Evolutionary conservation across 2,113 vertebrate species (phyloP), one percentile per base, ranked within the genome.

Genomic region (Corvus hawaiiensis): DNA sequence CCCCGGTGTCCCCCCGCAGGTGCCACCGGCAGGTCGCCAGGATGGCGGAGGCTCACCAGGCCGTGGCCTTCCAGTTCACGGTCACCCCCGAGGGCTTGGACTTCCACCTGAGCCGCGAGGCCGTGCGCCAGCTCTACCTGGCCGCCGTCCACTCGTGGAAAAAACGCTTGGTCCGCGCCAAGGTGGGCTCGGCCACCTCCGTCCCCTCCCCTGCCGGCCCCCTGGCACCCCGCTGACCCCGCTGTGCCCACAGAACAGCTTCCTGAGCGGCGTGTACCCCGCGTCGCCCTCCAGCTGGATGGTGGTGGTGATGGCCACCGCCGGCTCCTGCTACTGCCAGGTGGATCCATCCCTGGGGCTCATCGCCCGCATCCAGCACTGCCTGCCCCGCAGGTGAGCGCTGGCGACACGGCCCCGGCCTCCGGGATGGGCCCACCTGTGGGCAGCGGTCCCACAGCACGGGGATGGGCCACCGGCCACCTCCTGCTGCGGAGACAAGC

Each of bases 41-140:
- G 35, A 99, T 99, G 99, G 99, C 99, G 43, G 99, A 99, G 76
- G 99, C 99, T 2, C 99, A 99, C 97, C 99, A 99, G 97, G 99
- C 99, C 0, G 99, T 99, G 84, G 99, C 98, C 89, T 99, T 99
- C 97, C 98, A 99, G 98, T 99, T 99, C 98, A 99, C 99, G 0
- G 99, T 99, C 93, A 99, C 98, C 63, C 99, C 99, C 0, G 99
- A 99, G 9, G 99, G 99, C 20, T 97, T 99, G 26, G 99, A 98
- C 94, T 95, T 99, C 76, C 99, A 97, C 37, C 98, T 99, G 51
- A 99, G 99, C 92, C 97, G 98, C 35, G 99, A 99, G 94, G 99
- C 98, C 49, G 93, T 99, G 75, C 98, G 97, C 83, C 99, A 99
- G 89, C 97, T 99, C 93, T 99, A 99, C 96, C 94, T 99, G 24